phyloP scores from a whole-genome alignment of 2,888 invertebrate species.

The Scaptomyza flava region DNA sequence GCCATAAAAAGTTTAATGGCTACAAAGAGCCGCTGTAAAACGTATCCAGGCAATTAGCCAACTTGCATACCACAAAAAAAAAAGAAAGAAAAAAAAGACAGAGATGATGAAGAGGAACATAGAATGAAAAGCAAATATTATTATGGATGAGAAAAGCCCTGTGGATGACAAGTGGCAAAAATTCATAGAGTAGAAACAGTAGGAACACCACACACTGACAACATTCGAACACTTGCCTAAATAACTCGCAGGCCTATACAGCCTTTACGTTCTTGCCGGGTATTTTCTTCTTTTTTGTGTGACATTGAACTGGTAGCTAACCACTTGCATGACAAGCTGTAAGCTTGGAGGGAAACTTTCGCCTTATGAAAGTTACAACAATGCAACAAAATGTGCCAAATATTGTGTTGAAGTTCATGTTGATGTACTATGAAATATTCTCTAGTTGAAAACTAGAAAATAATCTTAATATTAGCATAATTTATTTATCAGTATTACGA shows the following conservation, averaged over 20 bases:
- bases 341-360: slow-evolving; percentile 37
- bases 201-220: slow-evolving; percentile 33
- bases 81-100: slow-evolving; percentile 1
- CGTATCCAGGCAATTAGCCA: slow-evolving; percentile 67
- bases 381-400: slow-evolving; percentile 3
- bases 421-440: neutral
- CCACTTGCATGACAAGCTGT: slow-evolving; percentile 65
- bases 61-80: slow-evolving; percentile 13
- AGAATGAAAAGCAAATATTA: slow-evolving; percentile 70
- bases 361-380: slow-evolving; percentile 56
- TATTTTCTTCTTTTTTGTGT: slow-evolving; percentile 7
- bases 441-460: neutral
- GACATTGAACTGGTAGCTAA: slow-evolving; percentile 63
- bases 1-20: slow-evolving; percentile 64
- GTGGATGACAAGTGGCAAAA: slow-evolving; percentile 39
- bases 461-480: too few relatives aligned
- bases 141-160: slow-evolving; percentile 43
- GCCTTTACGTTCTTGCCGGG: neutral
- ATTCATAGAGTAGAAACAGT: slow-evolving; percentile 9
- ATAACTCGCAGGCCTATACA: slow-evolving; percentile 50
- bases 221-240: slow-evolving; percentile 59
- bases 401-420: neutral
- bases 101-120: slow-evolving; percentile 6
- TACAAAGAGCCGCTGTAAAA: slow-evolving; percentile 43
- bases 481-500: too few relatives aligned